Conservation (phyloP, 2,888 invertebrate genomes). For the Antheraea yamamai region DNA sequence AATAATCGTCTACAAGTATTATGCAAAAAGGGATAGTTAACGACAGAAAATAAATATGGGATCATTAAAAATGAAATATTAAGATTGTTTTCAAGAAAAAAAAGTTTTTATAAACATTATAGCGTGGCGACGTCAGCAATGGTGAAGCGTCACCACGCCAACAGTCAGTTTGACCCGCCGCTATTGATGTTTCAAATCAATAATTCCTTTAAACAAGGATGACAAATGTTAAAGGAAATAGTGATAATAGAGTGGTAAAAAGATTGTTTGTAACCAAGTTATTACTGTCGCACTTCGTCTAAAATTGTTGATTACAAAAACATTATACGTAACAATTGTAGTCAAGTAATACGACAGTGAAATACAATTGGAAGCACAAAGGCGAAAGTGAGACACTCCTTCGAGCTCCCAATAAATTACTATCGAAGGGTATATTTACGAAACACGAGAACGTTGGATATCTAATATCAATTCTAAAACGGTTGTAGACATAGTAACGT, state of each 20-base stretch:
- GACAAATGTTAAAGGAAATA: neutral
- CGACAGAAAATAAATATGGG: too few species aligned
- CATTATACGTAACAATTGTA: neutral
- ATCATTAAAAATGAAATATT: too few species aligned
- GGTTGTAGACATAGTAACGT: constrained; percentile 66
- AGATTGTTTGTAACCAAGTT: too few species aligned
- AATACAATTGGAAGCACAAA: constrained; percentile 5
- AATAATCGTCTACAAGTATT: too few species aligned
- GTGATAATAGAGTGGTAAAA: neutral
- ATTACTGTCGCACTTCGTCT: too few species aligned
- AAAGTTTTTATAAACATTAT: too few species aligned
- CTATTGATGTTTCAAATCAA: too few species aligned
- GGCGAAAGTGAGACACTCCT: neutral
- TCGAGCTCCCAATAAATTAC: constrained; percentile 55
- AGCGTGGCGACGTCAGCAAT: too few species aligned
- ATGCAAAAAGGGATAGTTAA: too few species aligned
- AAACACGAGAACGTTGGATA: constrained; percentile 54
- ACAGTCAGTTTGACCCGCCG: too few species aligned
- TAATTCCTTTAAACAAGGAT: neutral
- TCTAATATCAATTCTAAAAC: constrained; percentile 54
- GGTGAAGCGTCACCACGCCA: too few species aligned
- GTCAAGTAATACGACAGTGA: neutral
- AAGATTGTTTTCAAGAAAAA: too few species aligned
- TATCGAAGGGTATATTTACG: constrained; percentile 43
- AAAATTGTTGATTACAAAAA: neutral